A percentile compares a stretch with the other conserved stretches of the same genome.
These are phyloP conservation scores for Mus minutoides DNA, from an alignment of 2,797 vertebrate species.

Conservation along the genomic window DNA sequence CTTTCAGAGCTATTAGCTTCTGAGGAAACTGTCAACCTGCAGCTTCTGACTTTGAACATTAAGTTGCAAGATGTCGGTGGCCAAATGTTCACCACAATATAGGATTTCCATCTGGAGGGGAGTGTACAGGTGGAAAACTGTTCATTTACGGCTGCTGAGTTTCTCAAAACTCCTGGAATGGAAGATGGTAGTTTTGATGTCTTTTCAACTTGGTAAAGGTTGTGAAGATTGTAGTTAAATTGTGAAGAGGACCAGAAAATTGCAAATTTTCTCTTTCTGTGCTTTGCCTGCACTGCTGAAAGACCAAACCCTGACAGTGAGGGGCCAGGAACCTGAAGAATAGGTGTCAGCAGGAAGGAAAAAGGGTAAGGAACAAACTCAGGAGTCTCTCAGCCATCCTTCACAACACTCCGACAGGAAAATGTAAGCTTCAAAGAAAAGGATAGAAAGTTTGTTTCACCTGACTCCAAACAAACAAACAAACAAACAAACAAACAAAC, in stretches of 20 bases:
- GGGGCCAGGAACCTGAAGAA: slow-evolving; percentile 10
- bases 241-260: background rate
- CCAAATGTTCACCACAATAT: slow-evolving; percentile 5
- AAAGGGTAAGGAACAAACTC: background rate
- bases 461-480: no score
- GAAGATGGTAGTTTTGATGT: background rate
- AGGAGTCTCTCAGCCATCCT: background rate
- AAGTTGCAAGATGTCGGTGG: background rate
- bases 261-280: background rate
- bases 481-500: no score
- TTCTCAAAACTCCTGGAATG: slow-evolving; percentile 40
- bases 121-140: background rate
- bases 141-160: background rate
- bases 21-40: background rate
- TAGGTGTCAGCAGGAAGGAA: background rate
- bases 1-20: background rate
- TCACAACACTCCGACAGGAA: background rate
- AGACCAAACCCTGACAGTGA: background rate
- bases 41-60: slow-evolving; percentile 27
- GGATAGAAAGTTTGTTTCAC: slow-evolving; percentile 16
- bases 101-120: background rate
- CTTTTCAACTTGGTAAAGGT: slow-evolving; percentile 13
- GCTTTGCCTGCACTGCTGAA: background rate
- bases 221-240: background rate
- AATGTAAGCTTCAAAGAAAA: background rate